Percentiles rank a stretch among this genome's conserved stretches.
These are phyloP conservation scores for Keiferia lycopersicella DNA, from an alignment of 2,888 invertebrate species.

Conservation along the genomic window DNA sequence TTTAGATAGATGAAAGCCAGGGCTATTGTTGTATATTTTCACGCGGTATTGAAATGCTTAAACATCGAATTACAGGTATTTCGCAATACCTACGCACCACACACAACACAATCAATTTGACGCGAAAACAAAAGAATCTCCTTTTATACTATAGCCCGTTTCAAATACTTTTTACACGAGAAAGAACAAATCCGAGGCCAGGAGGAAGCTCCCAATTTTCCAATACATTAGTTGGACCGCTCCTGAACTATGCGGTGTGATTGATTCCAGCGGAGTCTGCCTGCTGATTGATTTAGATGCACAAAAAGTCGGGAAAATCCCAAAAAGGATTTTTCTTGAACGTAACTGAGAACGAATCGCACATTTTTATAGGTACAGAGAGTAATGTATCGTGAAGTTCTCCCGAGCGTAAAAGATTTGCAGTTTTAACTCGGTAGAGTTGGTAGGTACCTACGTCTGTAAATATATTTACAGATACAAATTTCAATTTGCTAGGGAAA, in stretches of 20 bases:
- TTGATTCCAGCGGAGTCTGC: conserved; percentile 48
- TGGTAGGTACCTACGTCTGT: too few species aligned
- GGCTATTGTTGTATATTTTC: too few species aligned
- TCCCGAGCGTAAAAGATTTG: too few species aligned
- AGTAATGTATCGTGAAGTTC: too few species aligned
- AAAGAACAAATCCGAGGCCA: conserved; percentile 10
- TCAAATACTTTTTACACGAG: background rate
- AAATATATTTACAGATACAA: background rate
- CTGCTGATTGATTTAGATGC: conserved; percentile 51
- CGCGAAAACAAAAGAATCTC: background rate
- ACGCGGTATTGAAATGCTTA: too few species aligned
- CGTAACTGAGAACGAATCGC: background rate
- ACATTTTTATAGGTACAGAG: background rate
- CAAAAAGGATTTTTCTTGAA: background rate
- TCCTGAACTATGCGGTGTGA: conserved; percentile 39
- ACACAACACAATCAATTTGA: background rate
- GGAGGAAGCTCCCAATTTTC: conserved; percentile 62
- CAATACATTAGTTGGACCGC: conserved; percentile 61
- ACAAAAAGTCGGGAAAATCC: conserved; percentile 2
- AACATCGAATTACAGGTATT: too few species aligned
- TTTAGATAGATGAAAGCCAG: too few species aligned
- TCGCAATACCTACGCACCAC: too few species aligned
- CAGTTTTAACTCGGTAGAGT: too few species aligned
- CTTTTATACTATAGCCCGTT: background rate
- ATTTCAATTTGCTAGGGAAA: background rate